These are phyloP conservation scores for Butastur rufipennis DNA, from an alignment of 2,113 vertebrate species.

Conservation along the genomic window DNA sequence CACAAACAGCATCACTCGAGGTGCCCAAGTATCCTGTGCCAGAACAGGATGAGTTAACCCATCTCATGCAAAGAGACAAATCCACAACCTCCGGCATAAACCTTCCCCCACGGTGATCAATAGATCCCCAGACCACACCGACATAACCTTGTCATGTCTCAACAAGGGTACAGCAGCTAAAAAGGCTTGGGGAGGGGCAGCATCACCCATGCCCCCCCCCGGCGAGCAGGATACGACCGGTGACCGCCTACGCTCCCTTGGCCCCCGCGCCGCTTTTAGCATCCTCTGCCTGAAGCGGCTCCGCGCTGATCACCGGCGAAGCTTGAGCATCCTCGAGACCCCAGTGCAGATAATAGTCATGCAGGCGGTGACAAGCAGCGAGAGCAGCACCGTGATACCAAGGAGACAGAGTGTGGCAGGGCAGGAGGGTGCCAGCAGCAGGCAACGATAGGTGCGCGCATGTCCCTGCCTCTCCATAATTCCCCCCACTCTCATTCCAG, in stretches of 20 bases:
- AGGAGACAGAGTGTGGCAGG: slow-evolving; percentile 58
- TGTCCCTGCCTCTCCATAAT: fast-evolving
- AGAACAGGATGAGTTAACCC: slow-evolving; percentile 55
- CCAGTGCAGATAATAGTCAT: slow-evolving; percentile 52
- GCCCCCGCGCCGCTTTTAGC: slow-evolving; percentile 66
- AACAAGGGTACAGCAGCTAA: slow-evolving; percentile 74
- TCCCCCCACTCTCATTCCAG: background rate
- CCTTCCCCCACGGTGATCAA: slow-evolving; percentile 77
- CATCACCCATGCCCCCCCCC: background rate
- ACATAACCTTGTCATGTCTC: slow-evolving; percentile 81
- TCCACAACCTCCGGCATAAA: slow-evolving; percentile 68
- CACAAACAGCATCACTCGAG: background rate
- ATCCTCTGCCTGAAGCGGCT: slow-evolving; percentile 67
- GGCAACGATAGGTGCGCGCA: fast-evolving
- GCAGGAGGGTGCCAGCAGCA: slow-evolving; percentile 56
- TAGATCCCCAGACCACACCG: slow-evolving; percentile 77
- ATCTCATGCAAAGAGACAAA: slow-evolving; percentile 68
- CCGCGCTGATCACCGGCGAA: slow-evolving; percentile 36
- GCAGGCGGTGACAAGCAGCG: slow-evolving; percentile 57
- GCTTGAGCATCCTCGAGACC: slow-evolving; percentile 64
- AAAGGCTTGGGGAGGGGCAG: slow-evolving; percentile 43
- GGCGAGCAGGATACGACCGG: slow-evolving; percentile 45
- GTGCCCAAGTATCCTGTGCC: background rate
- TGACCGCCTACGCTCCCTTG: slow-evolving; percentile 57
- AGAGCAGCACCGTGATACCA: slow-evolving; percentile 37